These are phyloP conservation scores for Oceanodroma tethys DNA, from an alignment of 2,113 vertebrate genomes.

Conservation along the genomic window DNA sequence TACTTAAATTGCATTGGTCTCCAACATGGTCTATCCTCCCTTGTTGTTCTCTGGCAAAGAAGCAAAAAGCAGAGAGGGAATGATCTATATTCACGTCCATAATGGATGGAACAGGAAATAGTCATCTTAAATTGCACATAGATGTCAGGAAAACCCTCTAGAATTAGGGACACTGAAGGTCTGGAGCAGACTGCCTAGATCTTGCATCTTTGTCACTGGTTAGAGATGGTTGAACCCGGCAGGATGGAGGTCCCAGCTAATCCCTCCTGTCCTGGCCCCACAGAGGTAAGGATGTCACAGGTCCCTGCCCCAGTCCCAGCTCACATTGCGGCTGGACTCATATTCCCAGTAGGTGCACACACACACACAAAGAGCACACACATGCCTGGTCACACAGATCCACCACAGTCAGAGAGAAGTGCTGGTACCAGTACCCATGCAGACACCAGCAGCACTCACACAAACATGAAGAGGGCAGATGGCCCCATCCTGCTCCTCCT, in stretches of 20 bases:
- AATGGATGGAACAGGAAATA: neutral
- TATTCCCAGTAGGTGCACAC: neutral
- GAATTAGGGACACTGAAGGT: neutral
- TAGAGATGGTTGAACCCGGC: neutral
- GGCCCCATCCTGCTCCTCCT: neutral
- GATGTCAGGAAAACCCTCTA: neutral
- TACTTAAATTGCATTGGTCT: neutral
- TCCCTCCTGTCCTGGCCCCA: neutral
- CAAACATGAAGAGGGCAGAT: neutral
- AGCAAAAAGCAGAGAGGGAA: neutral
- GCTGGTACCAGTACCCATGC: neutral
- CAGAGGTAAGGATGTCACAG: neutral
- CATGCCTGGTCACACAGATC: neutral
- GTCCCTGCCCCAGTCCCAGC: neutral
- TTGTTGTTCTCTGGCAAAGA: neutral
- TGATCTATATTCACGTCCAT: neutral
- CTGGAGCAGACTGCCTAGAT: neutral
- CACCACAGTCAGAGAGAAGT: rapidly evolving
- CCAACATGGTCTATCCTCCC: neutral
- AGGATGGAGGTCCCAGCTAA: neutral
- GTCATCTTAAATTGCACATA: neutral
- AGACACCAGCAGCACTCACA: neutral
- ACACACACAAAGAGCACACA: too few species aligned
- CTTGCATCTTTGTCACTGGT: neutral
- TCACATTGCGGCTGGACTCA: rapidly evolving